Evolutionary conservation across 2,113 vertebrate genomes (phyloP).

Genomic region (Butorides virescens): DNA sequence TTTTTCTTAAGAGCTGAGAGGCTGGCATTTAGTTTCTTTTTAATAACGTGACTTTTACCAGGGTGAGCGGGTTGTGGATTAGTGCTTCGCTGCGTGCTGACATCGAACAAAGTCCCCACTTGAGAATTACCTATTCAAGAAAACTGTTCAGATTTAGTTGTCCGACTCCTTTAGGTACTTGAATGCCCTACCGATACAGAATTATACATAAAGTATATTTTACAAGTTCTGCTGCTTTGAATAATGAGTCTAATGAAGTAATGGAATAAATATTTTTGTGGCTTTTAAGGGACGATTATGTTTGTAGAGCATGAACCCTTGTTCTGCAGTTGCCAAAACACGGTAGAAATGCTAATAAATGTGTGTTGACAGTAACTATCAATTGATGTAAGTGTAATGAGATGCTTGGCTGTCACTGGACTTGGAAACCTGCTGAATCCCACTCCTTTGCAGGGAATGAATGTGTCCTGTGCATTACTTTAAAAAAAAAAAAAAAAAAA

Average conservation of each 20-base stretch:
- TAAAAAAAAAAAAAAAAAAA: neutral
- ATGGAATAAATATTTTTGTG: neutral
- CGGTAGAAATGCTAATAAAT: neutral
- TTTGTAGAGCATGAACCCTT: neutral
- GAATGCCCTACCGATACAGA: neutral
- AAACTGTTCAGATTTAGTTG: constrained; percentile 9
- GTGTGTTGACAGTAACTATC: neutral
- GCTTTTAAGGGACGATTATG: neutral
- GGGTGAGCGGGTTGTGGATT: neutral
- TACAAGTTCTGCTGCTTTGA: neutral
- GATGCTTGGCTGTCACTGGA: neutral
- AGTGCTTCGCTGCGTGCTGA: constrained; percentile 1
- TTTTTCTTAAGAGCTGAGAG: neutral
- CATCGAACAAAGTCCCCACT: neutral
- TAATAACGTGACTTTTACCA: neutral
- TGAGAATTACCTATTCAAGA: neutral
- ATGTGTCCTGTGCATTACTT: neutral
- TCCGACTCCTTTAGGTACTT: constrained; percentile 27
- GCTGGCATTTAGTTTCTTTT: neutral
- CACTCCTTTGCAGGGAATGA: neutral
- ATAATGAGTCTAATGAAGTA: neutral
- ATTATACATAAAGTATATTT: neutral
- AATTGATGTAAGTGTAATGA: neutral
- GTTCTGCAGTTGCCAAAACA: neutral
- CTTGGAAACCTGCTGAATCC: neutral